These are phyloP conservation scores for Dolichopus griseipennis DNA, from an alignment of 2,888 invertebrate genomes.

Conservation along the genomic window DNA sequence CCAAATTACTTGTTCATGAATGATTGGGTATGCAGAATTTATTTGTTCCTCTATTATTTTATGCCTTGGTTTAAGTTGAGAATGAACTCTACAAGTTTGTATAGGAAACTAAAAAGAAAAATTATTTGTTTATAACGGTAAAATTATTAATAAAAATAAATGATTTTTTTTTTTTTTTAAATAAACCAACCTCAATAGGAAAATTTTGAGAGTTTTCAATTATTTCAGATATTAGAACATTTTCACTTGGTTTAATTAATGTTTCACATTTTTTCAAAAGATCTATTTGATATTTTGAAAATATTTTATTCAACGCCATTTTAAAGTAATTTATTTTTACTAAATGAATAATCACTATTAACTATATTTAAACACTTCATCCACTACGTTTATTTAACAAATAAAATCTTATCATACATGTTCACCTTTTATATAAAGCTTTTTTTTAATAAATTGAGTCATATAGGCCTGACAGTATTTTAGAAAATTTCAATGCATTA, in stretches of 20 bases:
- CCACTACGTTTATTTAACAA: too few relatives aligned
- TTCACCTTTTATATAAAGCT: too few relatives aligned
- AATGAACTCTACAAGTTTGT: constrained; percentile 32
- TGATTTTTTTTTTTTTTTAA: neutral
- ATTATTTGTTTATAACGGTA: neutral
- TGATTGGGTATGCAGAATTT: constrained; percentile 55
- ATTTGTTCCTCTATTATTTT: constrained; percentile 32
- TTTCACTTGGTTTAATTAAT: constrained; percentile 5
- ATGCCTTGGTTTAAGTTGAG: constrained; percentile 30
- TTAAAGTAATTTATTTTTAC: neutral
- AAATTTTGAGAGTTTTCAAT: constrained; percentile 17
- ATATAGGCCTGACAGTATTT: too few relatives aligned
- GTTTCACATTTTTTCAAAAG: constrained; percentile 14
- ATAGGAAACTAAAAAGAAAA: constrained; percentile 34
- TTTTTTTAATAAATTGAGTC: too few relatives aligned
- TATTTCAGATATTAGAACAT: constrained; percentile 11
- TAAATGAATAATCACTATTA: too few relatives aligned
- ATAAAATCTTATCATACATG: too few relatives aligned
- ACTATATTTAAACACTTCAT: too few relatives aligned
- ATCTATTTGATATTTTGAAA: constrained; percentile 10
- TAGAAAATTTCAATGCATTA: too few relatives aligned
- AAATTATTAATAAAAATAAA: neutral
- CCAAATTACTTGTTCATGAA: constrained; percentile 56
- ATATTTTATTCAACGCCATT: neutral
- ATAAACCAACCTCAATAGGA: constrained; percentile 17